phyloP scores from a whole-genome alignment of 2,888 invertebrate species.

The Unio pictorum region DNA sequence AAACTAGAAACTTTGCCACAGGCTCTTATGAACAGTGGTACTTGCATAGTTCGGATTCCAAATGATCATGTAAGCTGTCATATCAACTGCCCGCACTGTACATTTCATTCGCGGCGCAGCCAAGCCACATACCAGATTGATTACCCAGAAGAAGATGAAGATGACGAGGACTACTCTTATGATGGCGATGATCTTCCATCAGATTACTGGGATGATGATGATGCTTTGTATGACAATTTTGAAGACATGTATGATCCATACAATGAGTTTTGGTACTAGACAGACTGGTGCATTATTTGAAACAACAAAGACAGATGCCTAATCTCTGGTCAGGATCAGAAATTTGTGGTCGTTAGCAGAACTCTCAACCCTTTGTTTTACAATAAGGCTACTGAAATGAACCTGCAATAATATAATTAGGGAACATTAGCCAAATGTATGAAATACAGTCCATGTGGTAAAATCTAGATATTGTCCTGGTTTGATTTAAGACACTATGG shows the following conservation, averaged over 20 bases:
- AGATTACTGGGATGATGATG: constrained; percentile 37
- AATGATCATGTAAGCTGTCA: constrained; percentile 46
- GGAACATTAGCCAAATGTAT: no score
- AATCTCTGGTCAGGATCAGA: no score
- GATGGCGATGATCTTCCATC: constrained; percentile 38
- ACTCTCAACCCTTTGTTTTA: no score
- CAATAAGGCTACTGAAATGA: no score
- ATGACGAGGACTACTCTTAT: constrained; percentile 41
- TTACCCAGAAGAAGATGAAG: constrained; percentile 33
- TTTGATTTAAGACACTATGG: no score
- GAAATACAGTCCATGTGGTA: no score
- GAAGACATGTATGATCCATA: constrained; percentile 17
- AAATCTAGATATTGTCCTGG: no score
- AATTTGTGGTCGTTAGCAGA: no score
- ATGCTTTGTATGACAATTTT: no score
- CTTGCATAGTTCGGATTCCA: constrained; percentile 40
- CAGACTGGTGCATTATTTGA: no score
- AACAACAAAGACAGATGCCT: no score
- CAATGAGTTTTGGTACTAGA: constrained; percentile 6
- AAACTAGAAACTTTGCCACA: constrained; percentile 43
- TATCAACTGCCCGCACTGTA: constrained; percentile 55
- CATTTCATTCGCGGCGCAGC: constrained; percentile 31
- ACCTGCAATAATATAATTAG: no score
- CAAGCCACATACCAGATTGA: constrained; percentile 45
- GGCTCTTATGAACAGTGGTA: constrained; percentile 41